A percentile compares a stretch with the other conserved stretches of the same genome.
phyloP scores from a whole-genome alignment of 2,888 invertebrate genomes.

The Cheilosia impressa region DNA sequence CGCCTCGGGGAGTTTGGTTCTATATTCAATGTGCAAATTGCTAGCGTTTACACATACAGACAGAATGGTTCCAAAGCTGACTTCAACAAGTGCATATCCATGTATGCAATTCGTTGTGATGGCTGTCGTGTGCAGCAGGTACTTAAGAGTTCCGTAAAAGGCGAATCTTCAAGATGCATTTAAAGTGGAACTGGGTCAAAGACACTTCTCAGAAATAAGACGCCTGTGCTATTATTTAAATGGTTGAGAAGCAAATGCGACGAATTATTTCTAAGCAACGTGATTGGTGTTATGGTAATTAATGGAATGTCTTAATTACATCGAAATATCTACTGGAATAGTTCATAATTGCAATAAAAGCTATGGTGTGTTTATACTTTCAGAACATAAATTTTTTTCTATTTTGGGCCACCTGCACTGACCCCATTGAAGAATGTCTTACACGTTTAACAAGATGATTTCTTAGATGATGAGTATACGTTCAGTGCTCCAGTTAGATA shows the following conservation, averaged over 20 bases:
- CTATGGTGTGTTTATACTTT: too few relatives aligned
- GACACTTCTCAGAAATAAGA: background rate
- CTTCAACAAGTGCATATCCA: background rate
- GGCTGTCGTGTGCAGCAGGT: background rate
- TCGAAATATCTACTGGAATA: too few relatives aligned
- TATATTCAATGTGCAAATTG: constrained; percentile 27
- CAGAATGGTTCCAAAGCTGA: background rate
- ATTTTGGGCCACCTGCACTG: background rate
- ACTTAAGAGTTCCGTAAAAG: background rate
- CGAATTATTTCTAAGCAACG: too few relatives aligned
- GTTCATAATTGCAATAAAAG: too few relatives aligned
- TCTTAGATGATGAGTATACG: background rate
- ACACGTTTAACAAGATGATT: constrained; percentile 19
- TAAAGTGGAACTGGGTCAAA: constrained; percentile 15
- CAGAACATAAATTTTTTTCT: background rate
- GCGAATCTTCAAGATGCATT: constrained; percentile 1
- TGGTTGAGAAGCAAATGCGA: too few relatives aligned
- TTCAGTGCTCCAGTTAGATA: constrained; percentile 22
- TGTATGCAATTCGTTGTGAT: background rate
- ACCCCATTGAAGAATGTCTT: constrained; percentile 12
- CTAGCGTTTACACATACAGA: background rate
- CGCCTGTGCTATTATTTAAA: background rate
- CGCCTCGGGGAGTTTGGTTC: constrained; percentile 16
- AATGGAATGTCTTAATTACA: too few relatives aligned
- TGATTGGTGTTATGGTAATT: too few relatives aligned